Percentiles rank a stretch among this genome's conserved stretches.
Conservation (phyloP, 35 echinoderm and acorn worm genomes). For the Ptychodera flava region DNA sequence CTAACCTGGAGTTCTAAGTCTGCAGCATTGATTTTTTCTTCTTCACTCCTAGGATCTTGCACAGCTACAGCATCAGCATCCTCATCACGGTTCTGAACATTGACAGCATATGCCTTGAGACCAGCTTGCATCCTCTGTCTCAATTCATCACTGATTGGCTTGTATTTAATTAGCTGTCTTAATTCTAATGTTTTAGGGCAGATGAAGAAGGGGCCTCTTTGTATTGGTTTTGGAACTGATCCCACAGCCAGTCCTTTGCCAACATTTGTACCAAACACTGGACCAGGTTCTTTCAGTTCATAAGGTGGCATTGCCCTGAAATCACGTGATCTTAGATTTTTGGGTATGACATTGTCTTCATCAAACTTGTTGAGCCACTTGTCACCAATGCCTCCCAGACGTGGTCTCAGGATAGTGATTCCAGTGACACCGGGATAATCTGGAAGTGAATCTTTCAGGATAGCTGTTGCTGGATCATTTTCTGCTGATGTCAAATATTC, state of each 20-base stretch:
- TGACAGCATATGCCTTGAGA: constrained; percentile 62
- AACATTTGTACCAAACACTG: constrained; percentile 82
- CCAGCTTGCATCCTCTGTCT: constrained; percentile 58
- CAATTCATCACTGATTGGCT: constrained; percentile 41
- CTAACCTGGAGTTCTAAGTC: constrained; percentile 32
- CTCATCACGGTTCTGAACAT: constrained; percentile 46
- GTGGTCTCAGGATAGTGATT: constrained; percentile 83
- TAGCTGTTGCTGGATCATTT: constrained; percentile 73
- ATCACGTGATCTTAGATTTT: constrained; percentile 71
- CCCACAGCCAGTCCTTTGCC: constrained; percentile 83
- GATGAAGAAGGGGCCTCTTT: constrained; percentile 30
- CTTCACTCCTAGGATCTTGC: constrained; percentile 73
- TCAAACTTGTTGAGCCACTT: constrained; percentile 66
- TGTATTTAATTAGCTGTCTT: constrained; percentile 84
- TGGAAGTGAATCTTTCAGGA: constrained; percentile 69
- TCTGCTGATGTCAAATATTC: constrained; percentile 54
- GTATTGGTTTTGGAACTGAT: constrained; percentile 1
- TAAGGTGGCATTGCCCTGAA: constrained; percentile 59
- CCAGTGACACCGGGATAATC: constrained; percentile 87
- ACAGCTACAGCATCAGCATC: constrained; percentile 30
- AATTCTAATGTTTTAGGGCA: constrained; percentile 74
- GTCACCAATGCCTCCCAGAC: constrained; percentile 32
- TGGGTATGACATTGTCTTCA: constrained; percentile 75
- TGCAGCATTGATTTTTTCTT: constrained; percentile 78
- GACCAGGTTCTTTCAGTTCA: constrained; percentile 51